Base-by-base conservation (phyloP, 1,140 invertebrate species). In the Drosophila bocqueti region DNA sequence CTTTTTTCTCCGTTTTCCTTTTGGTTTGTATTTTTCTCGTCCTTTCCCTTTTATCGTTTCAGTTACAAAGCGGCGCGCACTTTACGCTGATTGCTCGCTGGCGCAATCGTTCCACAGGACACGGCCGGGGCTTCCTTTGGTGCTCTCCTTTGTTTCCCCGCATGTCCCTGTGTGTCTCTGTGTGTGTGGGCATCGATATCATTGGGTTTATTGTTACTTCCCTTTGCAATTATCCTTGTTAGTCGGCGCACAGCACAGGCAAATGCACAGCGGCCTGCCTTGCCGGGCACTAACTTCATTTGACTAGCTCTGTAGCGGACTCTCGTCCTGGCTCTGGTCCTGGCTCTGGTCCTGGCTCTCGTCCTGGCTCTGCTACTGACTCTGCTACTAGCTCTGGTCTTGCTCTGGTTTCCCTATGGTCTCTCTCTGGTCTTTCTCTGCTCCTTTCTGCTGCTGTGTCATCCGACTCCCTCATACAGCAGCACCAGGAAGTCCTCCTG, bases 181-280 rank as follows among this genome's bases (percentile, higher is more conserved):
- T 64, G 52, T 58, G 31, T 38, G 26, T 55, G 65, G 68, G 84
- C 74, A 90, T 90, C 86, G 81, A 90, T 90, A 85, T 79, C 79
- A 90, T 90, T 82, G 75, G 81, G 85, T 90, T 90, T 90, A 90
- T 90, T 90, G 85, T 90, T 90, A 85, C 85, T 90, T 90, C 85
- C 85, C 73, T 80, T 85, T 79, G 86, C 86, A 90, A 90, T 90
- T 90, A 90, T 91, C 79, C 86, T 82, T 85, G 85, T 82, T 90
- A 90, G 85, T 82, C 75, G 45, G 73, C 61, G 75, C 63, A 29
- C 50, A 85, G 74, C 66, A 29, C 50, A 81, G 74, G 79, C 79
- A 73, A 79, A 67, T 76, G 75, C 63, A 45, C 67, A 66, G 61
- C 52, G 65, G 46, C 29, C 3, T 6, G 47, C 29, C 3, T 6